Percentiles rank a stretch among this genome's conserved stretches.
Evolutionary conservation across 2,113 vertebrate species (phyloP).

Genomic region (Psittacula cyanocephala): DNA sequence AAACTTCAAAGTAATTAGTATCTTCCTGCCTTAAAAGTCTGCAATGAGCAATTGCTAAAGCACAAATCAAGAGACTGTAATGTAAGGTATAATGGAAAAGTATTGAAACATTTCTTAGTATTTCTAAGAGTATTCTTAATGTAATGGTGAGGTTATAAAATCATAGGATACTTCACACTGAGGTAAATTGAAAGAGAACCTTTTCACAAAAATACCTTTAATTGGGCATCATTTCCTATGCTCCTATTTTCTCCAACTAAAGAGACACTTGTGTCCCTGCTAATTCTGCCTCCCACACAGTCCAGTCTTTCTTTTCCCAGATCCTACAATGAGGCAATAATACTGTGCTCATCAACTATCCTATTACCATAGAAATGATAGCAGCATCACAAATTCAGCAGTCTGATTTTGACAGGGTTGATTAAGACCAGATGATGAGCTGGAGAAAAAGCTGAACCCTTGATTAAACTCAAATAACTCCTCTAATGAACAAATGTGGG

Average conservation of each 20-base stretch:
- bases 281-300: constrained; percentile 15
- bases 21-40: background rate
- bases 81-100: background rate
- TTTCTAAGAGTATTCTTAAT: background rate
- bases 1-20: background rate
- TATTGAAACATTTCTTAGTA: background rate
- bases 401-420: constrained; percentile 41
- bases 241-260: background rate
- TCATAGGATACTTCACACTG: background rate
- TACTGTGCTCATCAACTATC: constrained; percentile 16
- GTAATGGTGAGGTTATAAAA: background rate
- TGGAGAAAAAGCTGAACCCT: constrained; percentile 26
- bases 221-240: background rate
- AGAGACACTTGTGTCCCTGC: background rate
- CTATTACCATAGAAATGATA: constrained; percentile 60
- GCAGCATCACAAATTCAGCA: constrained; percentile 36
- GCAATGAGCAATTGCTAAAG: background rate
- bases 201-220: constrained; percentile 6
- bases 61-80: background rate
- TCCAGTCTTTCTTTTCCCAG: background rate
- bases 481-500: constrained; percentile 3
- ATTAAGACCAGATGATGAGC: constrained; percentile 55
- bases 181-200: background rate
- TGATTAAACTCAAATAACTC: constrained; percentile 55
- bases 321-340: background rate